A percentile compares a stretch with the other conserved stretches of the same genome.
Conservation (phyloP, 2,113 vertebrate genomes). For the Puffinus mauretanicus region DNA sequence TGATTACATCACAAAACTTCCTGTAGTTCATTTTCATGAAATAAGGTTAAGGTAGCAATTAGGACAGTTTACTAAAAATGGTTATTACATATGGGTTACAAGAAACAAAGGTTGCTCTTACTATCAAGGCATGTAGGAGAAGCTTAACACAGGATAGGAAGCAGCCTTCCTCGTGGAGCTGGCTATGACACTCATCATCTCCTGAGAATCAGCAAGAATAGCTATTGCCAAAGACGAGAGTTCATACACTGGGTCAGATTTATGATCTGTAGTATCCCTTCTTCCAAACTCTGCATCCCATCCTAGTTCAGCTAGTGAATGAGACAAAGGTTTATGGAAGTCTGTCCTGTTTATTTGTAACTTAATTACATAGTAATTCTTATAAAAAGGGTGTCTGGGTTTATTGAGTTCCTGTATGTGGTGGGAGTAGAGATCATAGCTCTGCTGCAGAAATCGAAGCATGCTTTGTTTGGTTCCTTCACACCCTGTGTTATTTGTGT, state of each 20-base stretch:
- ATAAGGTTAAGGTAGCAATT: background rate
- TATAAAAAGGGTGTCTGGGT: background rate
- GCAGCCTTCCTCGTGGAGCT: background rate
- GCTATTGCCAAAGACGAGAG: background rate
- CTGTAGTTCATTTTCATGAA: background rate
- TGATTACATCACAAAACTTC: background rate
- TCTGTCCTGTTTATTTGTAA: background rate
- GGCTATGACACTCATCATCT: background rate
- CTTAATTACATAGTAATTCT: background rate
- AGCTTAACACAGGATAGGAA: background rate
- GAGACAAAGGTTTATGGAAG: background rate
- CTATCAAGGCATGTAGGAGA: background rate
- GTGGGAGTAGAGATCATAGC: background rate
- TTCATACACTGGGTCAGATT: background rate
- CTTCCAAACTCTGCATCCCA: background rate
- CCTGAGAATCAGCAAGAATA: background rate
- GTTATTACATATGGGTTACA: background rate
- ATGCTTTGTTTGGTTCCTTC: background rate
- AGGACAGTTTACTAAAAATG: background rate
- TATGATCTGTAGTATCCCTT: background rate
- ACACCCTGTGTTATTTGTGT: background rate
- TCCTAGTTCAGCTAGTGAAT: background rate
- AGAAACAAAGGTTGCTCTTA: background rate
- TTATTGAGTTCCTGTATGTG: background rate
- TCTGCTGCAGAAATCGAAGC: background rate